Percentiles rank a stretch among this genome's conserved stretches.
Evolutionary conservation across 2,888 invertebrate species (phyloP).

Genomic region (Atherix ibis): DNA sequence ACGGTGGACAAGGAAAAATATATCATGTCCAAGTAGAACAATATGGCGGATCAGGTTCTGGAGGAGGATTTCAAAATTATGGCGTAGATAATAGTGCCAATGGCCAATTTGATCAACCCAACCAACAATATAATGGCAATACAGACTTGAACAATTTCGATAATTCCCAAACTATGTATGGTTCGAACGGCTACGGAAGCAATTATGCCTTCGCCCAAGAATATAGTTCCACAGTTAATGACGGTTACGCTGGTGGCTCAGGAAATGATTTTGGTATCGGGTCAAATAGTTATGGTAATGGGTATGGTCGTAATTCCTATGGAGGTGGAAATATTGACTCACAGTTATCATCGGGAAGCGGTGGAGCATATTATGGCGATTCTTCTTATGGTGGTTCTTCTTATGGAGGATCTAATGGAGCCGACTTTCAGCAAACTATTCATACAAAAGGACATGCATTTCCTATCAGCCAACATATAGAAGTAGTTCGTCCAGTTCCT

Average conservation of each 20-base stretch:
- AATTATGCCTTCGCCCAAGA: conserved; percentile 2
- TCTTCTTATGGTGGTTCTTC: conserved; percentile 1
- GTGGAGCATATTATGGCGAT: conserved; percentile 2
- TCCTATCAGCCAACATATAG: conserved; percentile 38
- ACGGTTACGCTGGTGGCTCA: conserved; percentile 2
- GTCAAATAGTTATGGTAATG: background rate
- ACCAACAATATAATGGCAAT: too few relatives aligned
- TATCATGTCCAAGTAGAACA: background rate
- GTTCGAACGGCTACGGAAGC: conserved; percentile 5
- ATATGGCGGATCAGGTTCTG: conserved; percentile 1
- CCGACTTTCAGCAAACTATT: conserved; percentile 4
- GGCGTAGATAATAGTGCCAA: conserved; percentile 3
- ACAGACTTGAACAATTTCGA: too few relatives aligned
- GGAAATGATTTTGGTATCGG: background rate
- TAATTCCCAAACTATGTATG: too few relatives aligned
- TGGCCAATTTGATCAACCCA: too few relatives aligned
- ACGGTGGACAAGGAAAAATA: background rate
- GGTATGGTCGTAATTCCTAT: conserved; percentile 1
- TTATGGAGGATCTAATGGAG: conserved; percentile 1
- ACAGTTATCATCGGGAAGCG: too few relatives aligned
- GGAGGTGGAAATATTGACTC: conserved; percentile 4
- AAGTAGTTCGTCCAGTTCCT: conserved; percentile 42
- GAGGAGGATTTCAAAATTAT: conserved; percentile 4
- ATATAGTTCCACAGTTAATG: conserved; percentile 5
- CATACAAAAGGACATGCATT: conserved; percentile 17